Evolutionary conservation across 2,888 invertebrate species (phyloP).

Genomic region (Stegophylla sp.): DNA sequence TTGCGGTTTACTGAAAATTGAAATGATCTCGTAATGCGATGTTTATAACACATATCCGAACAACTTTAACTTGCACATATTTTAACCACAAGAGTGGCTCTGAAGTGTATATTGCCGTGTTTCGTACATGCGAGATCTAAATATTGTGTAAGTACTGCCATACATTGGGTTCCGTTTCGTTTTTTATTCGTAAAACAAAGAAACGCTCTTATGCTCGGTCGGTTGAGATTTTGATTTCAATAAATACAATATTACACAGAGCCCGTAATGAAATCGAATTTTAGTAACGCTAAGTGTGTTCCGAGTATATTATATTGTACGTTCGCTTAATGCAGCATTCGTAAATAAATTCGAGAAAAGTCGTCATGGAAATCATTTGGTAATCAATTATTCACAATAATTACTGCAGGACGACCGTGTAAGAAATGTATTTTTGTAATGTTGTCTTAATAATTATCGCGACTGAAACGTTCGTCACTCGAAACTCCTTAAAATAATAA

Average conservation of each 20-base stretch:
- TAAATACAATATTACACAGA: too few species aligned
- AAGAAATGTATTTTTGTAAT: neutral
- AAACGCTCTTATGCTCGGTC: neutral
- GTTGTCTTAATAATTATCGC: neutral
- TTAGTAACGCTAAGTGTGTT: too few species aligned
- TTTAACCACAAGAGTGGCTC: constrained; percentile 15
- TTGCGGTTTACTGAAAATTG: constrained; percentile 16
- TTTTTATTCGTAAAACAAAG: neutral
- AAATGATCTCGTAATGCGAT: neutral
- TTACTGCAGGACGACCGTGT: neutral
- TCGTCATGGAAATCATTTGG: neutral
- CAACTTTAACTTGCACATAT: neutral
- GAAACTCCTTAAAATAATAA: neutral
- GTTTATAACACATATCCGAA: neutral
- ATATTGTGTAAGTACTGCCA: neutral
- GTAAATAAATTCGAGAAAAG: neutral
- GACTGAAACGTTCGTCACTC: neutral
- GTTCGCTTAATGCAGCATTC: too few species aligned
- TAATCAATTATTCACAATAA: neutral
- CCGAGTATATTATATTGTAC: neutral
- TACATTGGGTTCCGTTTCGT: neutral
- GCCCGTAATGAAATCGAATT: too few species aligned
- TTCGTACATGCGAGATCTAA: neutral
- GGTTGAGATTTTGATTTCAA: neutral
- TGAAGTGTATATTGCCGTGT: neutral